Conservation (phyloP, 2,797 vertebrate species). For the Epinephelus awoara region DNA sequence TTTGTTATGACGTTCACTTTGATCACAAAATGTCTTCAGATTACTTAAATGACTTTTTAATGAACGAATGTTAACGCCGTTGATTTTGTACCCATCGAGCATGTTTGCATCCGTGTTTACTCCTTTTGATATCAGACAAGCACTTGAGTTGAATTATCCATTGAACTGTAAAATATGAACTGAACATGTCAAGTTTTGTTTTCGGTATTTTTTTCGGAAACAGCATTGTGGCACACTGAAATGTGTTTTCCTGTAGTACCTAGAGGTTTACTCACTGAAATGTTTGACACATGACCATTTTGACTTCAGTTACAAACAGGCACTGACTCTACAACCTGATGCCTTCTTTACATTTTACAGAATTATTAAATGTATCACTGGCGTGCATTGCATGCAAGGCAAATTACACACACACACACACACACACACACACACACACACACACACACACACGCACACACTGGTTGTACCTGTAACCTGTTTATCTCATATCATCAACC, state of each 20-base stretch:
- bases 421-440: too few species aligned
- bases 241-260: slow-evolving; percentile 16
- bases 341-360: slow-evolving; percentile 19
- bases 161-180: slow-evolving; percentile 57
- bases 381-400: slow-evolving; percentile 45
- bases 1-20: slow-evolving; percentile 36
- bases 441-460: background rate
- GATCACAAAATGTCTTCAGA: slow-evolving; percentile 35
- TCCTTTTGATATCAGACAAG: slow-evolving; percentile 57
- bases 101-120: slow-evolving; percentile 70
- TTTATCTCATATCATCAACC: slow-evolving; percentile 47
- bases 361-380: slow-evolving; percentile 28
- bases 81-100: slow-evolving; percentile 68
- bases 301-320: slow-evolving; percentile 28
- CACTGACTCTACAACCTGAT: slow-evolving; percentile 16
- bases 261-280: slow-evolving; percentile 21
- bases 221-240: background rate
- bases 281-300: slow-evolving; percentile 6
- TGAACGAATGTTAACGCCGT: slow-evolving; percentile 67
- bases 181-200: slow-evolving; percentile 15
- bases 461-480: slow-evolving; percentile 50
- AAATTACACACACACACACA: slow-evolving; percentile 10
- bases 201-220: slow-evolving; percentile 21
- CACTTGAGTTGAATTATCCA: slow-evolving; percentile 57
- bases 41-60: slow-evolving; percentile 45